Evolutionary conservation across 2,888 invertebrate genomes (phyloP).

Genomic region (Sisyra terminalis): DNA sequence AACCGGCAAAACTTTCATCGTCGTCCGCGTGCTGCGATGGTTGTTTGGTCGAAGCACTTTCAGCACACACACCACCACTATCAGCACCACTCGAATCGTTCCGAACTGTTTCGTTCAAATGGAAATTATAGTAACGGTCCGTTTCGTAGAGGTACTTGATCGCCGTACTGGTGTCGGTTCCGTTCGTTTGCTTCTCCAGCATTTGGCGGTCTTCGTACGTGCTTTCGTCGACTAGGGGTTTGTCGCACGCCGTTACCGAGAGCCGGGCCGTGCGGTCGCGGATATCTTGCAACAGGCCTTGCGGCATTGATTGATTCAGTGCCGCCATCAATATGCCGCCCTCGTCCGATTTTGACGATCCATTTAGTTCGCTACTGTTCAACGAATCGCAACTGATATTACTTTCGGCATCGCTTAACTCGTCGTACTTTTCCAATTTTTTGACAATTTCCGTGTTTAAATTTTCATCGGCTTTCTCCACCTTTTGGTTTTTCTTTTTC

Average conservation of each 20-base stretch:
- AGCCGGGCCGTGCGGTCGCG: constrained; percentile 43
- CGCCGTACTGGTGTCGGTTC: constrained; percentile 26
- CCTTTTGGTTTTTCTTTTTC: constrained; percentile 42
- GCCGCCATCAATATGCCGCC: constrained; percentile 27
- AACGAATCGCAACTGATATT: constrained; percentile 71
- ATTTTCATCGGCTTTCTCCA: constrained; percentile 36
- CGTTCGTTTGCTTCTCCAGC: constrained; percentile 28
- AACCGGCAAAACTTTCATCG: constrained; percentile 63
- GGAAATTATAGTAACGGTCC: constrained; percentile 69
- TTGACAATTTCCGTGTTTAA: constrained; percentile 33
- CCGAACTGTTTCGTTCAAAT: constrained; percentile 55
- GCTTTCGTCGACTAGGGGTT: constrained; percentile 35
- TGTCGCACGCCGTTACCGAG: constrained; percentile 16
- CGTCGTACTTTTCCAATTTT: constrained; percentile 44
- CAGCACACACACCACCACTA: constrained; percentile 20
- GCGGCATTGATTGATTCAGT: constrained; percentile 34
- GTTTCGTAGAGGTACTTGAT: constrained; percentile 47
- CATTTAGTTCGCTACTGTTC: constrained; percentile 46
- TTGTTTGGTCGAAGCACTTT: constrained; percentile 10
- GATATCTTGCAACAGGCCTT: constrained; percentile 50
- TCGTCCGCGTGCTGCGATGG: constrained; percentile 21
- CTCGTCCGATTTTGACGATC: constrained; percentile 14
- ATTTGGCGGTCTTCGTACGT: constrained; percentile 47
- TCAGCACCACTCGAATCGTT: constrained; percentile 24
- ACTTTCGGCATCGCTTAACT: constrained; percentile 38